These are phyloP conservation scores for Gryllus bimaculatus DNA, from an alignment of 1,140 invertebrate genomes.

Conservation along the genomic window DNA sequence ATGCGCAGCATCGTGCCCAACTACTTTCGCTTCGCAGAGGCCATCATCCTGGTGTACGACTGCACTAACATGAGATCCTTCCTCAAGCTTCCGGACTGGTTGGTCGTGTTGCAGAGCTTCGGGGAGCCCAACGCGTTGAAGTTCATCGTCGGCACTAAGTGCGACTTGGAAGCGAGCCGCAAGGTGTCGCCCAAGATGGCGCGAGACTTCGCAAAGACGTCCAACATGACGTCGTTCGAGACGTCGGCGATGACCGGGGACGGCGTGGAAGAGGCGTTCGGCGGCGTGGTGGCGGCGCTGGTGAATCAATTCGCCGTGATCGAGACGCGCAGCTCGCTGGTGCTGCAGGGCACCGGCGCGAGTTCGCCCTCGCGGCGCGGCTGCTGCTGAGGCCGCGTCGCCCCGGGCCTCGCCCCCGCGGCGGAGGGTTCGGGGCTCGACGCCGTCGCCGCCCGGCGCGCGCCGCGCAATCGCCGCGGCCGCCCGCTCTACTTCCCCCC, in stretches of 20 bases:
- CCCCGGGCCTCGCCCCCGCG: background rate
- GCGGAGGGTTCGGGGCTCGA: too few relatives aligned
- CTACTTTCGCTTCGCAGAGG: background rate
- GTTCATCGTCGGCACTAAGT: background rate
- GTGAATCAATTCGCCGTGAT: background rate
- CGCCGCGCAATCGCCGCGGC: too few relatives aligned
- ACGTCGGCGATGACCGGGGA: background rate
- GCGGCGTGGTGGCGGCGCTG: background rate
- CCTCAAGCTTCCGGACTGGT: background rate
- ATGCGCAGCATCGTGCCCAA: background rate
- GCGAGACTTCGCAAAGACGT: background rate
- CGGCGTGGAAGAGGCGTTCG: background rate
- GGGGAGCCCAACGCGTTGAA: background rate
- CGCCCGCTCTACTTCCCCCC: too few relatives aligned
- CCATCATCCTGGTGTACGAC: background rate
- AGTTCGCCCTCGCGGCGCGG: background rate
- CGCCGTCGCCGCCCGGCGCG: too few relatives aligned
- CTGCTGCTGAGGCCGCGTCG: background rate
- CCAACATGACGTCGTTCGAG: background rate
- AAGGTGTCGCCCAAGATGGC: background rate
- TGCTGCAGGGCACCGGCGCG: background rate
- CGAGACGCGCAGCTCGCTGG: too few relatives aligned
- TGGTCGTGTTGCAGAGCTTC: background rate
- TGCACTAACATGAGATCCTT: background rate
- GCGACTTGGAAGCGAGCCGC: background rate